Percentiles rank a stretch among this genome's conserved stretches.
Evolutionary conservation across 2,797 vertebrate species (phyloP).

Genomic region (Antennarius maculatus): DNA sequence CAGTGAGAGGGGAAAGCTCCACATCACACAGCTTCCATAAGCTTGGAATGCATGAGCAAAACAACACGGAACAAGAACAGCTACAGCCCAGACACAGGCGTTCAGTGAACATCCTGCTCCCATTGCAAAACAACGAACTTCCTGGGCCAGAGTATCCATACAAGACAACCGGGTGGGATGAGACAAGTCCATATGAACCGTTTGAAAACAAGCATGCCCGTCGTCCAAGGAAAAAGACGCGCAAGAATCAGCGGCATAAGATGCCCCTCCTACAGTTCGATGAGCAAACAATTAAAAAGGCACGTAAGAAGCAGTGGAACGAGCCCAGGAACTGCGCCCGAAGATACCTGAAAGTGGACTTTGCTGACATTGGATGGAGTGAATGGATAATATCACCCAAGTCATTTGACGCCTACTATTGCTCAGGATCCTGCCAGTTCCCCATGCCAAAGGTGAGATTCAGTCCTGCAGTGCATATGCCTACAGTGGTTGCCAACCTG

Average conservation of each 20-base stretch:
- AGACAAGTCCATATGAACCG: constrained; percentile 84
- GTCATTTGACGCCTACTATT: constrained; percentile 96
- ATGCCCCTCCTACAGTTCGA: constrained; percentile 92
- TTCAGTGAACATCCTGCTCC: constrained; percentile 82
- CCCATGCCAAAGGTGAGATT: constrained; percentile 94
- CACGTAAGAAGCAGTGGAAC: constrained; percentile 93
- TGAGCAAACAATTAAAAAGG: constrained; percentile 93
- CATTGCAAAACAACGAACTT: constrained; percentile 94
- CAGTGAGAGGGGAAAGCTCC: constrained; percentile 39
- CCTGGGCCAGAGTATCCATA: constrained; percentile 90
- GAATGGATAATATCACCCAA: constrained; percentile 99
- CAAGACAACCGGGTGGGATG: constrained; percentile 83
- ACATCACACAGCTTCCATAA: constrained; percentile 60
- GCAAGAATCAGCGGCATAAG: constrained; percentile 87
- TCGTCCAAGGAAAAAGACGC: constrained; percentile 87
- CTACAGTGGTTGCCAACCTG: not conserved
- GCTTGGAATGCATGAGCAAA: constrained; percentile 57
- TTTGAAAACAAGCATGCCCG: constrained; percentile 84
- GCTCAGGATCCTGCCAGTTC: constrained; percentile 96
- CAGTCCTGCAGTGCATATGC: not conserved
- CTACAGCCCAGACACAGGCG: constrained; percentile 78
- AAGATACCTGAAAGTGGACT: constrained; percentile 96
- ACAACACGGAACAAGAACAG: constrained; percentile 45
- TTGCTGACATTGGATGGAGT: constrained; percentile 97
- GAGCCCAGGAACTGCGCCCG: constrained; percentile 90